Evolutionary conservation across 2,888 invertebrate genomes (phyloP).

Genomic region (Pheosia tremula): DNA sequence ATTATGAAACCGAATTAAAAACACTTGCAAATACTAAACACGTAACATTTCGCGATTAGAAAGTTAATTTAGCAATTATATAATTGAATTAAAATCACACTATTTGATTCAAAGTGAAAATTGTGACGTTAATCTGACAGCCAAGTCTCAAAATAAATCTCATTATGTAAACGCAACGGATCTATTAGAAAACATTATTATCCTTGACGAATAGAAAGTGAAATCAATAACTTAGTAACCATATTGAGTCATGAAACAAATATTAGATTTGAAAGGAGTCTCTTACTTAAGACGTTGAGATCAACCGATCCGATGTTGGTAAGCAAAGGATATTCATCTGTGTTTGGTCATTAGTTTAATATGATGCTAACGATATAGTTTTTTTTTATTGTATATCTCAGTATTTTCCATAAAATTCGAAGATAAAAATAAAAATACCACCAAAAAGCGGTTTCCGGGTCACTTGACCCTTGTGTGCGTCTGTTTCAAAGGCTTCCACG

Average conservation of each 20-base stretch:
- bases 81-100: constrained; percentile 6
- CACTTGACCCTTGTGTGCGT: too few relatives aligned
- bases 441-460: too few relatives aligned
- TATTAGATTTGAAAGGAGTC: constrained; percentile 31
- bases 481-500: too few relatives aligned
- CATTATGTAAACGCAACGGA: constrained; percentile 31
- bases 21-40: not conserved
- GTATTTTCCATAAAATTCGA: too few relatives aligned
- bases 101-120: not conserved
- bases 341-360: too few relatives aligned
- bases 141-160: constrained; percentile 11
- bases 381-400: too few relatives aligned
- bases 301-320: constrained; percentile 7
- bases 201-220: constrained; percentile 39
- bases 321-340: too few relatives aligned
- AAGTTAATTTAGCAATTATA: not conserved
- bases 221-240: constrained; percentile 22
- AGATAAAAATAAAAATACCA: too few relatives aligned
- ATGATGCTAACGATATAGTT: too few relatives aligned
- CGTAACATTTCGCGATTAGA: not conserved
- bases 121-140: not conserved
- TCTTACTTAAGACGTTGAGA: constrained; percentile 15
- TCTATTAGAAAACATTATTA: constrained; percentile 37
- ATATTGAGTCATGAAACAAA: constrained; percentile 33
- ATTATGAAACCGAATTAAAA: not conserved